These are phyloP conservation scores for Knipowitschia caucasica DNA, from an alignment of 2,797 vertebrate species.

Conservation along the genomic window DNA sequence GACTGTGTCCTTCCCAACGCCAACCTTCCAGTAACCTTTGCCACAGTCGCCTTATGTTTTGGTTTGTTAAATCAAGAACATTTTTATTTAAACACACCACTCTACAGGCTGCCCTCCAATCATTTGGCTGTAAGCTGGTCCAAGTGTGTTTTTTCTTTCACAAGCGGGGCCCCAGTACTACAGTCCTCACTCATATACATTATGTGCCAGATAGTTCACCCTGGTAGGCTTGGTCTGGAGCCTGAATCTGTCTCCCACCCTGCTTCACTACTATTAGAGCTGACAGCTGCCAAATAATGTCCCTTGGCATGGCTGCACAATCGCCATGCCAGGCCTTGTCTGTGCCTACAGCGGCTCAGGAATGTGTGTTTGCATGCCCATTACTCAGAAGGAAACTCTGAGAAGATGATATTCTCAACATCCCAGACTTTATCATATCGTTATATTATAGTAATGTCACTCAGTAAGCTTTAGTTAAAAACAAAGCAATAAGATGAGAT, in stretches of 20 bases:
- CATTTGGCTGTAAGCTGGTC: no score
- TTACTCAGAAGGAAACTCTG: constrained; percentile 10
- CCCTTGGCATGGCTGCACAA: constrained; percentile 58
- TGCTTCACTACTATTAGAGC: constrained; percentile 66
- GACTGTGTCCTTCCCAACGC: no score
- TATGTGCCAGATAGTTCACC: constrained; percentile 62
- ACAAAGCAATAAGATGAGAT: background rate
- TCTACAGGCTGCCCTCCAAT: no score
- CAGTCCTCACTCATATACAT: constrained; percentile 22
- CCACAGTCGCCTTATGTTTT: no score
- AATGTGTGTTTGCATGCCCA: constrained; percentile 22
- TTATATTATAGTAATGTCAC: background rate
- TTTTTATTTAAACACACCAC: no score
- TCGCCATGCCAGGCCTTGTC: constrained; percentile 51
- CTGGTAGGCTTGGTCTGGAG: constrained; percentile 63
- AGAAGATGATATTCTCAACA: background rate
- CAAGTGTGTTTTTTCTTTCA: constrained; percentile 38
- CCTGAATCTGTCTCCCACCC: constrained; percentile 62
- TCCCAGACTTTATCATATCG: background rate
- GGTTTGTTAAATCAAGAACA: no score
- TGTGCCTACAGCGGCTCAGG: constrained; percentile 39
- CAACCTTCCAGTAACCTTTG: no score
- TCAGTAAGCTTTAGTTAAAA: background rate
- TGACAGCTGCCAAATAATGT: constrained; percentile 75
- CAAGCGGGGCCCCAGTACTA: constrained; percentile 42